Percentiles rank a stretch among this genome's conserved stretches.
These are phyloP conservation scores for Sphaerolaimus hirsutus DNA, from an alignment of 2,888 invertebrate species.

Conservation along the genomic window DNA sequence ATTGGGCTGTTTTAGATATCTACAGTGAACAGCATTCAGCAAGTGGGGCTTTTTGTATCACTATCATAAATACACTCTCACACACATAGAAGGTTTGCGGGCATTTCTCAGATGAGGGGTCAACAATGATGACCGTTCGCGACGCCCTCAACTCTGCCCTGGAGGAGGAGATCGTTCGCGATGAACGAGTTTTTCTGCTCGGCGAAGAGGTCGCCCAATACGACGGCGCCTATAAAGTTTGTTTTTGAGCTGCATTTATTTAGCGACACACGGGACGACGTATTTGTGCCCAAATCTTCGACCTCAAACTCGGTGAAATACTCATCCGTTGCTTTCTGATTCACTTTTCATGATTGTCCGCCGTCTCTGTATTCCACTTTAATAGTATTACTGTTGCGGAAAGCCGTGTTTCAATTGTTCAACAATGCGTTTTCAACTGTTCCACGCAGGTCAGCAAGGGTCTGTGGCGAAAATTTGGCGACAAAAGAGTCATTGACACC, in stretches of 20 bases:
- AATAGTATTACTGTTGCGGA: background rate
- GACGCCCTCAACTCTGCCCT: conserved; percentile 86
- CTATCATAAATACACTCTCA: too few relatives aligned
- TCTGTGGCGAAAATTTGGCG: conserved; percentile 90
- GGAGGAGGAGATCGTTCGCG: conserved; percentile 82
- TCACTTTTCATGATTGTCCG: background rate
- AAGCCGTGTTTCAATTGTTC: background rate
- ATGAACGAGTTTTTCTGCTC: conserved; percentile 60
- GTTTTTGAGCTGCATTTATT: background rate
- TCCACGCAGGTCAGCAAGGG: conserved; percentile 54
- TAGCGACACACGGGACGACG: background rate
- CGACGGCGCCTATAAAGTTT: conserved; percentile 66
- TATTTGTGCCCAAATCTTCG: background rate
- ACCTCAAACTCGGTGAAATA: background rate
- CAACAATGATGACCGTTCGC: conserved; percentile 65
- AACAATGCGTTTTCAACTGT: background rate
- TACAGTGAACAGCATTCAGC: too few relatives aligned
- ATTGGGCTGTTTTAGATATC: too few relatives aligned
- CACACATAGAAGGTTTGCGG: too few relatives aligned
- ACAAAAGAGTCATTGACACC: conserved; percentile 81
- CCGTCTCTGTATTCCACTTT: background rate
- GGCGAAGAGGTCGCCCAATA: conserved; percentile 98
- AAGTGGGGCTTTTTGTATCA: too few relatives aligned
- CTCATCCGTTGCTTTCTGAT: background rate
- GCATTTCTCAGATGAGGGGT: too few relatives aligned